These are phyloP conservation scores for Martes flavigula DNA, from an alignment of 2,797 vertebrate genomes.

Conservation along the genomic window DNA sequence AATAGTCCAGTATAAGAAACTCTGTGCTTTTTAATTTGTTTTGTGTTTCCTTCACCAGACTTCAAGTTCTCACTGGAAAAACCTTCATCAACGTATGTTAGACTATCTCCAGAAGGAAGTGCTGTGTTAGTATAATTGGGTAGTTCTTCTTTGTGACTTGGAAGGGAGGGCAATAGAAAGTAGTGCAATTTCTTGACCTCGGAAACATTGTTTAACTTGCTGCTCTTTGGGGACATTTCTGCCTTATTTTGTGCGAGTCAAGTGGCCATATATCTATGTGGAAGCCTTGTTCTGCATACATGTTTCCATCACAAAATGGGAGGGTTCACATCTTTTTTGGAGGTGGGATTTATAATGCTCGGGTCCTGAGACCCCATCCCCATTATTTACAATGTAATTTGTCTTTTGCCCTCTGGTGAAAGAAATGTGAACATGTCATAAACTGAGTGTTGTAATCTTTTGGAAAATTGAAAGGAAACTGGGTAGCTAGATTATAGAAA, in stretches of 20 bases:
- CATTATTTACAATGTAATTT: slow-evolving; percentile 24
- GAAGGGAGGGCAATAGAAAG: neutral
- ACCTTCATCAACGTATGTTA: neutral
- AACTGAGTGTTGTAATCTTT: slow-evolving; percentile 68
- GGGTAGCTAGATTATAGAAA: slow-evolving; percentile 60
- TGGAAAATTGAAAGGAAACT: slow-evolving; percentile 51
- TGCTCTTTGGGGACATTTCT: neutral
- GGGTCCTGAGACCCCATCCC: neutral
- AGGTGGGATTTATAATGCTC: slow-evolving; percentile 40
- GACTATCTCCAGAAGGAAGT: neutral
- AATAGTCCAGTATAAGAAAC: neutral
- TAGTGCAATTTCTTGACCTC: neutral
- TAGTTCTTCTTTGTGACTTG: slow-evolving; percentile 20
- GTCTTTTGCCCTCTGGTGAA: slow-evolving; percentile 26
- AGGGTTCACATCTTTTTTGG: neutral
- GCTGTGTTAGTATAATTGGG: neutral
- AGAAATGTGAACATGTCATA: slow-evolving; percentile 57
- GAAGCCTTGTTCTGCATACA: neutral
- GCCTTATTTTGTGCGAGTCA: neutral
- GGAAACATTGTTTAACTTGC: neutral
- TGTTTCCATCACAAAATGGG: neutral
- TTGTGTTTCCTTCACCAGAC: neutral
- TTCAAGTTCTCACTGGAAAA: slow-evolving; percentile 44
- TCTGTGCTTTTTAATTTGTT: neutral
- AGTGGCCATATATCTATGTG: neutral